Conservation (phyloP, 1,140 invertebrate species). For the Brachionus asplanchnoidis region DNA sequence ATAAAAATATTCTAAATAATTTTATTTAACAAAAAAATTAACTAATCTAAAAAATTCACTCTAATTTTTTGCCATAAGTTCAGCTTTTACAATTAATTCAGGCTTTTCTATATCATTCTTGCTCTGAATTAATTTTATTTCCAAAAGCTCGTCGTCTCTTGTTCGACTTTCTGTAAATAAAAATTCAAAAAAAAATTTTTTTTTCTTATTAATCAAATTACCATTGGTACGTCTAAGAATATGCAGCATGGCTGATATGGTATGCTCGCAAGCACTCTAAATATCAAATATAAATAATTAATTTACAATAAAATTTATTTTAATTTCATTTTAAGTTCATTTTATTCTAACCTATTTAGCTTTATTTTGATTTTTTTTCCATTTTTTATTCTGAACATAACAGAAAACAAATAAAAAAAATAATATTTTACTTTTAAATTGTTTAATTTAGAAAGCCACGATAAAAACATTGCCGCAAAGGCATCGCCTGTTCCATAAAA, state of each 20-base stretch:
- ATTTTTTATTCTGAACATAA: too few relatives aligned
- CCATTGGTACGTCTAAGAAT: background rate
- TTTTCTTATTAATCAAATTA: background rate
- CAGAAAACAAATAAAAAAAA: too few relatives aligned
- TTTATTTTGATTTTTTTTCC: too few relatives aligned
- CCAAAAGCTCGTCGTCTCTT: constrained; percentile 59
- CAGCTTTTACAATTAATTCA: constrained; percentile 48
- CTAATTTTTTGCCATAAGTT: constrained; percentile 8
- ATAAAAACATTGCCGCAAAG: constrained; percentile 82
- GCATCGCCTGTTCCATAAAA: constrained; percentile 91
- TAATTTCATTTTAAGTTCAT: too few relatives aligned
- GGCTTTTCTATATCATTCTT: constrained; percentile 69
- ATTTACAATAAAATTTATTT: too few relatives aligned
- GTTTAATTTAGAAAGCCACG: constrained; percentile 69
- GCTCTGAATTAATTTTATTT: constrained; percentile 70
- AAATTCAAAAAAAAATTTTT: background rate
- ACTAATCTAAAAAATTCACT: background rate
- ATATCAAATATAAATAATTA: background rate
- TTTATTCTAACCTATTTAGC: too few relatives aligned
- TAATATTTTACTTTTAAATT: constrained; percentile 66
- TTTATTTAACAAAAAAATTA: background rate
- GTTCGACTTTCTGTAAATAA: constrained; percentile 43
- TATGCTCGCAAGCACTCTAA: constrained; percentile 36
- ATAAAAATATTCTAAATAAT: background rate
- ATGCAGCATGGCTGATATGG: constrained; percentile 4